Conservation (phyloP, 2,888 invertebrate species). For the Deilephila porcellus region DNA sequence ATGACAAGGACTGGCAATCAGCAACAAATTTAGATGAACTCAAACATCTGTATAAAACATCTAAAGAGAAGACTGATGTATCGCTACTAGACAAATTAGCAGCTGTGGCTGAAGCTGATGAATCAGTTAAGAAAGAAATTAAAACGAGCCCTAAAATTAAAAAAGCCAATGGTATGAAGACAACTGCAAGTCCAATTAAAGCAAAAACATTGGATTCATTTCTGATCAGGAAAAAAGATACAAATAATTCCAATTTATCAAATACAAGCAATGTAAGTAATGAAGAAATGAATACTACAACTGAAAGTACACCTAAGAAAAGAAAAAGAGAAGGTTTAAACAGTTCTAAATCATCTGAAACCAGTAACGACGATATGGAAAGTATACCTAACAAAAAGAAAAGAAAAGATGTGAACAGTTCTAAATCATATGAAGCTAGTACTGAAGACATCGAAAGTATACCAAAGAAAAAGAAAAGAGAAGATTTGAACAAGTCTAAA, state of each 20-base stretch:
- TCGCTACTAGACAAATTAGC: constrained; percentile 81
- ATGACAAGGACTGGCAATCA: constrained; percentile 93
- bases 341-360: constrained; percentile 37
- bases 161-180: constrained; percentile 42
- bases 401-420: constrained; percentile 31
- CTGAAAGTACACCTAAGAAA: constrained; percentile 19
- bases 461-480: constrained; percentile 34
- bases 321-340: constrained; percentile 37
- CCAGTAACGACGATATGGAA: constrained; percentile 28
- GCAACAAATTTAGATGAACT: constrained; percentile 93
- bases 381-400: constrained; percentile 30
- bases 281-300: constrained; percentile 6
- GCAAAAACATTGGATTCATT: constrained; percentile 34
- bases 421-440: constrained; percentile 1
- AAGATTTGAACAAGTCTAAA: constrained; percentile 38
- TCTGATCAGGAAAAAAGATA: constrained; percentile 22
- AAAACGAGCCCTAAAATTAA: constrained; percentile 53
- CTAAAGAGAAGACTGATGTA: constrained; percentile 87
- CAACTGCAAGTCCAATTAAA: constrained; percentile 7
- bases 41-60: constrained; percentile 87
- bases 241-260: background rate
- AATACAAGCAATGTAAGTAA: constrained; percentile 15
- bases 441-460: background rate
- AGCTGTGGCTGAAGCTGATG: constrained; percentile 53
- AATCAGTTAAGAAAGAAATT: constrained; percentile 59